Percentiles rank a stretch among this genome's conserved stretches.
phyloP scores from a whole-genome alignment of 2,888 invertebrate genomes.

The Andrena flavipes region DNA sequence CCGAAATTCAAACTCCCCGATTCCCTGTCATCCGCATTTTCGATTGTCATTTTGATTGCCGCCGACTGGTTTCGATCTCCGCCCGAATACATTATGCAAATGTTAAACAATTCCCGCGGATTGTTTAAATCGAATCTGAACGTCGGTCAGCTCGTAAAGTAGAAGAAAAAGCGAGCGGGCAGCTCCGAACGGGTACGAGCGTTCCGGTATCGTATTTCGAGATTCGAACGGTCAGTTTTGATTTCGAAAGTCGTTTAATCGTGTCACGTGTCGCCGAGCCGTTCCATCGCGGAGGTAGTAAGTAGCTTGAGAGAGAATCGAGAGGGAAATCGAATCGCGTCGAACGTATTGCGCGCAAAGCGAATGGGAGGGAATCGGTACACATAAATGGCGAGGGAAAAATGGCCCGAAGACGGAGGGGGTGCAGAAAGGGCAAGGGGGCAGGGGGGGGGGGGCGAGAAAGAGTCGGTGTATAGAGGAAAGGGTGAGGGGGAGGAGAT shows the following conservation, averaged over 20 bases:
- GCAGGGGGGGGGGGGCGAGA: neutral
- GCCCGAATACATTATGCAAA: slow-evolving; percentile 45
- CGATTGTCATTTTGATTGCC: slow-evolving; percentile 8
- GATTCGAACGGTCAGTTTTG: neutral
- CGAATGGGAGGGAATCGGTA: slow-evolving; percentile 61
- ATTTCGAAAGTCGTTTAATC: neutral
- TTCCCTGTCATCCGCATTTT: slow-evolving; percentile 5
- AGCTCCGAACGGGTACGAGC: slow-evolving; percentile 6
- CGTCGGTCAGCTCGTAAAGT: slow-evolving; percentile 1
- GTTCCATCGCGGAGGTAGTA: too few species aligned
- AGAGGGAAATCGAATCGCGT: too few species aligned
- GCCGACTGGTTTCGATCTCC: slow-evolving; percentile 12
- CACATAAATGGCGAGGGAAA: slow-evolving; percentile 53
- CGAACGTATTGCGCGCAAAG: neutral
- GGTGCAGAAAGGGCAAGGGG: slow-evolving; percentile 11
- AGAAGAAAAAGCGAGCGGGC: slow-evolving; percentile 7
- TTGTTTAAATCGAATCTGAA: slow-evolving; percentile 32
- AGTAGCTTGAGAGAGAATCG: too few species aligned
- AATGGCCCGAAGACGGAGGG: slow-evolving; percentile 24
- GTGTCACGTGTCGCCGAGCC: neutral
- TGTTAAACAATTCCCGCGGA: slow-evolving; percentile 15
- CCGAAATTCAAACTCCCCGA: slow-evolving; percentile 30
- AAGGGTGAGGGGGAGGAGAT: neutral
- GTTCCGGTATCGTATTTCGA: neutral
- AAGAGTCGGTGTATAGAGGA: neutral